These are phyloP conservation scores for Biston stratarius DNA, from an alignment of 2,888 invertebrate species.

Conservation along the genomic window DNA sequence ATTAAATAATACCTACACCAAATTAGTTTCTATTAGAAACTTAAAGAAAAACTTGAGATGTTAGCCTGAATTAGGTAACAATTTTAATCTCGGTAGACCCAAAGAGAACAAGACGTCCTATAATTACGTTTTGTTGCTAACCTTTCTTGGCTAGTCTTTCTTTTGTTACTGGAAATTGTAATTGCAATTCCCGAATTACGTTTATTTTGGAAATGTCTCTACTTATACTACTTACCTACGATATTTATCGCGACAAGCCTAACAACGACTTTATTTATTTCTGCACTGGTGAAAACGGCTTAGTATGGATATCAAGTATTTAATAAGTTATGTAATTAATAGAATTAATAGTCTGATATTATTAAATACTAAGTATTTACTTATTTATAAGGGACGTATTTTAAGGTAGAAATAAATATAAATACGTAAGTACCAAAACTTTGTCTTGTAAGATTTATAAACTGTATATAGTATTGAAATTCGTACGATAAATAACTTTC, in stretches of 20 bases:
- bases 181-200: slow-evolving; percentile 20
- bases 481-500: too few relatives aligned
- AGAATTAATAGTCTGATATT: too few relatives aligned
- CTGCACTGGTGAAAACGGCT: neutral
- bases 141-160: slow-evolving; percentile 26
- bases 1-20: slow-evolving; percentile 12
- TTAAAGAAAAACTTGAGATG: slow-evolving; percentile 25
- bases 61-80: slow-evolving; percentile 28
- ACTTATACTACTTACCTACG: neutral
- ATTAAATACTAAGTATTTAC: too few relatives aligned
- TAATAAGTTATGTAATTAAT: neutral
- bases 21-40: slow-evolving; percentile 10
- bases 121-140: slow-evolving; percentile 40
- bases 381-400: too few relatives aligned
- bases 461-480: too few relatives aligned
- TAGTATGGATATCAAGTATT: neutral
- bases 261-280: neutral
- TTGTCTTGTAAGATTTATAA: too few relatives aligned
- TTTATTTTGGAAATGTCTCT: slow-evolving; percentile 10
- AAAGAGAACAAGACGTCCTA: slow-evolving; percentile 33
- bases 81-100: slow-evolving; percentile 36
- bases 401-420: too few relatives aligned
- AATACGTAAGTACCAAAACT: too few relatives aligned
- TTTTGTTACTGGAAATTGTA: slow-evolving; percentile 33
- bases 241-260: neutral